Evolutionary conservation across 2,888 invertebrate species (phyloP).

Genomic region (Syrphus vitripennis): DNA sequence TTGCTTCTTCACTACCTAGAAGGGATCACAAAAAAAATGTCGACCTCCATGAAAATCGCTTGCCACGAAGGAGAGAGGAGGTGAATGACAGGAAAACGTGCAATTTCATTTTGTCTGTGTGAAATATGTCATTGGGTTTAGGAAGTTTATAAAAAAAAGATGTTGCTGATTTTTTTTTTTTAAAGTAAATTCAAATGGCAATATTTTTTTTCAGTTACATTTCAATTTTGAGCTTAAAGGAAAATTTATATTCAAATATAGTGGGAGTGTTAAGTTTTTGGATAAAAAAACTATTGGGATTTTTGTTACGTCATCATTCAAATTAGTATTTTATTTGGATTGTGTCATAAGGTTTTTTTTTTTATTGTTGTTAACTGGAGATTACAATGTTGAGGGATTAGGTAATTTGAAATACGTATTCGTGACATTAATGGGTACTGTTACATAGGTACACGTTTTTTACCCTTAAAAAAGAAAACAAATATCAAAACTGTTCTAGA

Average conservation of each 20-base stretch:
- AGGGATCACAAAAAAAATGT: constrained; percentile 34
- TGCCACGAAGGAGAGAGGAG: constrained; percentile 43
- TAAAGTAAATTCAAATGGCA: neutral
- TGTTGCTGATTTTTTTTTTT: neutral
- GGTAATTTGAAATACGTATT: too few relatives aligned
- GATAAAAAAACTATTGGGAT: neutral
- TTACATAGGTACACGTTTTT: too few relatives aligned
- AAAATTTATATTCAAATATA: neutral
- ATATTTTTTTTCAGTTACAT: neutral
- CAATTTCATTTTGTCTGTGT: constrained; percentile 36
- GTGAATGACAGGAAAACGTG: constrained; percentile 40
- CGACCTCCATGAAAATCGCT: constrained; percentile 47
- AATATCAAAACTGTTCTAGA: too few relatives aligned
- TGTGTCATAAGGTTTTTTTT: too few relatives aligned
- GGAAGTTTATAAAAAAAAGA: constrained; percentile 14
- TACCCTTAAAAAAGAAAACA: too few relatives aligned
- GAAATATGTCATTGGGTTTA: constrained; percentile 43
- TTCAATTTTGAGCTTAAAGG: neutral
- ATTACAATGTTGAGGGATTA: too few relatives aligned
- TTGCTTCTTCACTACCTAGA: neutral
- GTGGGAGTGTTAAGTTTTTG: neutral
- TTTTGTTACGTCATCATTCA: neutral
- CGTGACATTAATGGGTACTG: too few relatives aligned
- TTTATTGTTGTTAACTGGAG: too few relatives aligned
- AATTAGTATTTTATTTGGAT: neutral